Evolutionary conservation across 2,888 invertebrate species (phyloP).

Genomic region (Cheilosia urbana): DNA sequence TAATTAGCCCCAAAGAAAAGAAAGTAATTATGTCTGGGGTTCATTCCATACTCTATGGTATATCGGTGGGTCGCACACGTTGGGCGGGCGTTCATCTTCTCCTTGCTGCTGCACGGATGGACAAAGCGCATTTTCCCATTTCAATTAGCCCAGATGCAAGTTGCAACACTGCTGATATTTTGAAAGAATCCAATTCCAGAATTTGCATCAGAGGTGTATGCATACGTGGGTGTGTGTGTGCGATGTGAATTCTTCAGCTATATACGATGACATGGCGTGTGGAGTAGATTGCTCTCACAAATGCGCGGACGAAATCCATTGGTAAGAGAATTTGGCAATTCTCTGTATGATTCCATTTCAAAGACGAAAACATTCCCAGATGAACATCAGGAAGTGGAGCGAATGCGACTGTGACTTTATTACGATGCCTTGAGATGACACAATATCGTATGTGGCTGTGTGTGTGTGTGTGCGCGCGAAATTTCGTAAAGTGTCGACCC

Average conservation of each 20-base stretch:
- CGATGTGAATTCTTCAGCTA: conserved; percentile 36
- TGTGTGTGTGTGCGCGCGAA: conserved; percentile 3
- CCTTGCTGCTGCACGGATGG: conserved; percentile 6
- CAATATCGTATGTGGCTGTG: conserved; percentile 23
- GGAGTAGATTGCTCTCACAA: no score
- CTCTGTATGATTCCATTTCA: conserved; percentile 3
- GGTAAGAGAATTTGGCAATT: conserved; percentile 55
- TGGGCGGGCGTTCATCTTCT: background rate
- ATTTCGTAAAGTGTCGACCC: conserved; percentile 39
- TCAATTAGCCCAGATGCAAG: conserved; percentile 56
- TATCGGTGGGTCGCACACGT: background rate
- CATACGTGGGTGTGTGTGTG: background rate
- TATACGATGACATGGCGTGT: background rate
- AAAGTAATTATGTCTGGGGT: conserved; percentile 64
- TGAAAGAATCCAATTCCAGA: conserved; percentile 31
- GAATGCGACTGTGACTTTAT: conserved; percentile 55
- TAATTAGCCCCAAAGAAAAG: conserved; percentile 68
- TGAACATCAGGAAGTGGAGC: conserved; percentile 9
- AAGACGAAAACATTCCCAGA: conserved; percentile 1
- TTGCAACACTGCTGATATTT: conserved; percentile 14
- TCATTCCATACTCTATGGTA: background rate
- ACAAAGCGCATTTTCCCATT: conserved; percentile 34
- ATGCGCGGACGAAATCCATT: conserved; percentile 11
- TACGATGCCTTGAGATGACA: conserved; percentile 49
- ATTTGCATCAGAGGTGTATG: conserved; percentile 21